Percentiles rank a stretch among this genome's conserved stretches.
phyloP scores from a whole-genome alignment of 2,888 invertebrate genomes.

The Carcina quercana region DNA sequence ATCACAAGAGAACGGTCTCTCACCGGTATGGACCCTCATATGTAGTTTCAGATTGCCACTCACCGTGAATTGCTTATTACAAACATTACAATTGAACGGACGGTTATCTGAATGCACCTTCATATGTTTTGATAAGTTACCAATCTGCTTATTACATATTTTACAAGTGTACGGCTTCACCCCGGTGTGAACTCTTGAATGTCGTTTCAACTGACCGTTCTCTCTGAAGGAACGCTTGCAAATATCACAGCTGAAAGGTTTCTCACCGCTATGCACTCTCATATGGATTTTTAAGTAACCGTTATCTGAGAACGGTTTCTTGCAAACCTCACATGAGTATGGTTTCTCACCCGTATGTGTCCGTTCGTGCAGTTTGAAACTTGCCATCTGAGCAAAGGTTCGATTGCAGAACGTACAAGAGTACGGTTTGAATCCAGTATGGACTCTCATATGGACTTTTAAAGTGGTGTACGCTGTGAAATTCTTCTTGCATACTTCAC shows the following conservation, averaged over 20 bases:
- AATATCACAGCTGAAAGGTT: conserved; percentile 48
- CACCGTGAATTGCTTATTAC: conserved; percentile 44
- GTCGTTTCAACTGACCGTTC: conserved; percentile 51
- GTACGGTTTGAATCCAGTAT: conserved; percentile 57
- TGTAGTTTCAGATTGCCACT: conserved; percentile 44
- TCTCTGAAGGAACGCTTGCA: conserved; percentile 55
- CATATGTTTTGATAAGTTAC: conserved; percentile 59
- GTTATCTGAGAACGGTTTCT: conserved; percentile 59
- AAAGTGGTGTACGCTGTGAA: conserved; percentile 59
- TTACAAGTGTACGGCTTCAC: conserved; percentile 57
- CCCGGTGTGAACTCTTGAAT: conserved; percentile 52
- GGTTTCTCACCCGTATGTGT: conserved; percentile 59
- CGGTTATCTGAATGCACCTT: conserved; percentile 44
- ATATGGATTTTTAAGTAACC: conserved; percentile 62
- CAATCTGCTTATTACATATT: conserved; percentile 59
- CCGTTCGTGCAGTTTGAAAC: conserved; percentile 53
- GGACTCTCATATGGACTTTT: conserved; percentile 59
- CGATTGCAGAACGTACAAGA: conserved; percentile 48
- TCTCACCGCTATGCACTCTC: conserved; percentile 55
- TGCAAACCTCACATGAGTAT: conserved; percentile 48
- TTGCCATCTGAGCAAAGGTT: conserved; percentile 58
- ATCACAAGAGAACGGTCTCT: conserved; percentile 36
- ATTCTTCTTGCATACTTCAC: conserved; percentile 55
- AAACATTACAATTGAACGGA: conserved; percentile 37
- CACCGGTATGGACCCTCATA: conserved; percentile 38